These are phyloP conservation scores for Poeciliopsis prolifica DNA, from an alignment of 2,113 vertebrate species.

Conservation along the genomic window DNA sequence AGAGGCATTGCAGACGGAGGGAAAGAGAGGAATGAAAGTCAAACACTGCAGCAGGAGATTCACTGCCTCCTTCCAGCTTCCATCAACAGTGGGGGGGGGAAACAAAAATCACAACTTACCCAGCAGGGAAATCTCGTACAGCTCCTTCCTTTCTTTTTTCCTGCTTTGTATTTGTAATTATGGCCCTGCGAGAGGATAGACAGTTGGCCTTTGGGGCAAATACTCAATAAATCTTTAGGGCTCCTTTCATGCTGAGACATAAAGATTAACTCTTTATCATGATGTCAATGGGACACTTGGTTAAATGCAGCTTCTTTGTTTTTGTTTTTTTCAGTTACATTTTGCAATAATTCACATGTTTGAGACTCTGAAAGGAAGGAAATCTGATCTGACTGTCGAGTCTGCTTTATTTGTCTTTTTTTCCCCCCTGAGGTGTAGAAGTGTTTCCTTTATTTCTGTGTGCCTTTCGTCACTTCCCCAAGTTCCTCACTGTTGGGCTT, in stretches of 20 bases:
- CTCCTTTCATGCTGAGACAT: constrained; percentile 28
- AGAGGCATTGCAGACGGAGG: constrained; percentile 61
- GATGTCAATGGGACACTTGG: constrained; percentile 25
- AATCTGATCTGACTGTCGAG: constrained; percentile 17
- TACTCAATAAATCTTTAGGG: constrained; percentile 28
- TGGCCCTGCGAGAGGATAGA: background rate
- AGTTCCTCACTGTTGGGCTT: background rate
- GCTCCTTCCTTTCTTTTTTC: constrained; percentile 25
- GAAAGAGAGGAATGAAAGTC: constrained; percentile 59
- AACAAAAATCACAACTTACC: constrained; percentile 45
- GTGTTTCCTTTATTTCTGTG: constrained; percentile 13
- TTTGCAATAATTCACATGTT: background rate
- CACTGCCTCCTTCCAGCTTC: constrained; percentile 49
- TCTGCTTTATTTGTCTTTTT: constrained; percentile 9
- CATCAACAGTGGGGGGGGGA: constrained; percentile 17
- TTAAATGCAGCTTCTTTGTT: background rate
- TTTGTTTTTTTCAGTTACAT: constrained; percentile 18
- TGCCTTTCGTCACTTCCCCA: constrained; percentile 2
- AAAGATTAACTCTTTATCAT: constrained; percentile 36
- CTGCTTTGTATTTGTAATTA: constrained; percentile 29
- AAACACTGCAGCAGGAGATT: constrained; percentile 47
- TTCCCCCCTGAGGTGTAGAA: background rate
- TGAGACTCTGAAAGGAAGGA: background rate
- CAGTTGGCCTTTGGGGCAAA: constrained; percentile 41
- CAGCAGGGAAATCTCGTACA: constrained; percentile 52